Base-by-base conservation (phyloP, 2,113 vertebrate species). In the Elaphurus davidianus region DNA sequence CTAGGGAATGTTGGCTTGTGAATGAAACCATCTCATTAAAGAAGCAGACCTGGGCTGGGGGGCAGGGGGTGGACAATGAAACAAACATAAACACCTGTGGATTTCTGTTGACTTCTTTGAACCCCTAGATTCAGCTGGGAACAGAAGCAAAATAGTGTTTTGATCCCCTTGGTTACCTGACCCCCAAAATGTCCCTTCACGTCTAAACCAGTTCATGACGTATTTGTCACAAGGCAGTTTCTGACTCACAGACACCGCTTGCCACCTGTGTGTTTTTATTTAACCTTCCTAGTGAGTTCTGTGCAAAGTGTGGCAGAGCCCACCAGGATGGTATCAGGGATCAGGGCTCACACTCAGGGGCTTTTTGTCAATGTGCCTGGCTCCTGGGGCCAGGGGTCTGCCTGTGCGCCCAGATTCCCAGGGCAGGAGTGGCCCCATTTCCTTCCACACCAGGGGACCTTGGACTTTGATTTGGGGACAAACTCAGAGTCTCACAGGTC, bases 341-440 rank as follows among this genome's bases (percentile, higher is more conserved):
- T 6, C 8, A 16, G 10, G 5, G 8, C 1, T 2, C 14, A 21
- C 11, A 6, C 1, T 13, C 54, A 3, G 15, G 47, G 9, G 7
- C 25, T 10, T 74, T 9, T 94, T 9, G 71, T 84, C n/a, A 12
- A 28, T 0, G 23, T 15, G 11, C 27, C 5, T 4, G 14, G 45
- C 25, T 23, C 1, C 40, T 4, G 4, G 25, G 16, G 14, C 7
- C 50, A 15, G 7, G 2, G 5, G n/a, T 40, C 33, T 10, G 14
- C 23, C 6, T n/a, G 10, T 0, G 28, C 4, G 23, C 33, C 21
- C 43, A 4, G 71, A 7, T 6, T 57, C 23, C 7, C 0, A 2
- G 9, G 27, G 12, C 0, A 2, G 12, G 8, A 12, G 23, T 1
- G 0, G 0, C 1, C 2, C 7, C 14, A 1, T 50, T 30, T 0